phyloP scores from a whole-genome alignment of 1,140 invertebrate species.

The Ceratina australensis region DNA sequence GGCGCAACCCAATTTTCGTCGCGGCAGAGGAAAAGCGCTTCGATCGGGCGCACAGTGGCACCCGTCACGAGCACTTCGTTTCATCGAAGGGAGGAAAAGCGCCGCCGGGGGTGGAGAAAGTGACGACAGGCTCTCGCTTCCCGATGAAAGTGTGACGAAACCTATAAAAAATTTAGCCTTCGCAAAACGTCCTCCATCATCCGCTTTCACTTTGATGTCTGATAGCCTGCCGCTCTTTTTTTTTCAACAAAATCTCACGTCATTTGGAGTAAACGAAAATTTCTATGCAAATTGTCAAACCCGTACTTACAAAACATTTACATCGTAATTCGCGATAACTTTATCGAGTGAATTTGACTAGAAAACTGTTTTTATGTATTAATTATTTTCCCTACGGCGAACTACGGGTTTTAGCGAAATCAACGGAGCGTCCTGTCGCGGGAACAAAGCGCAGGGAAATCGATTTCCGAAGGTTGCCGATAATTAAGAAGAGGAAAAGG shows the following conservation, averaged over 20 bases:
- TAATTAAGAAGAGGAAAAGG: slow-evolving; percentile 14
- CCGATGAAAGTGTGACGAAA: slow-evolving; percentile 53
- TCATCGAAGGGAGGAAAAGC: slow-evolving; percentile 33
- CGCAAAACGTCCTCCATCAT: neutral
- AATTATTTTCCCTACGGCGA: neutral
- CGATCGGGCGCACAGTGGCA: slow-evolving; percentile 37
- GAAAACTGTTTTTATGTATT: too few species aligned
- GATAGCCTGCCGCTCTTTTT: too few species aligned
- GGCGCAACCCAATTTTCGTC: slow-evolving; percentile 53
- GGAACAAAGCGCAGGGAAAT: slow-evolving; percentile 6
- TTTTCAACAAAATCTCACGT: too few species aligned
- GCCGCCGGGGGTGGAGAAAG: slow-evolving; percentile 6
- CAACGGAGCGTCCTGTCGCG: too few species aligned
- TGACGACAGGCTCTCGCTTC: slow-evolving; percentile 35
- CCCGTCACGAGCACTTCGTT: slow-evolving; percentile 51
- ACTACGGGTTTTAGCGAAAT: too few species aligned
- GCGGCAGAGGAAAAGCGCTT: slow-evolving; percentile 6
- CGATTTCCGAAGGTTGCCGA: slow-evolving; percentile 4
- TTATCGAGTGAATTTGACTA: too few species aligned
- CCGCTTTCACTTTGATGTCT: neutral
- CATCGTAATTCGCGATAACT: too few species aligned
- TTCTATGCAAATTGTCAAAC: too few species aligned
- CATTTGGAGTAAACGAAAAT: too few species aligned
- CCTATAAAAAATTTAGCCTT: slow-evolving; percentile 48
- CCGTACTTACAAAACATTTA: neutral